phyloP scores from a whole-genome alignment of 2,113 vertebrate species.

The Phylloscopus trochiloides region DNA sequence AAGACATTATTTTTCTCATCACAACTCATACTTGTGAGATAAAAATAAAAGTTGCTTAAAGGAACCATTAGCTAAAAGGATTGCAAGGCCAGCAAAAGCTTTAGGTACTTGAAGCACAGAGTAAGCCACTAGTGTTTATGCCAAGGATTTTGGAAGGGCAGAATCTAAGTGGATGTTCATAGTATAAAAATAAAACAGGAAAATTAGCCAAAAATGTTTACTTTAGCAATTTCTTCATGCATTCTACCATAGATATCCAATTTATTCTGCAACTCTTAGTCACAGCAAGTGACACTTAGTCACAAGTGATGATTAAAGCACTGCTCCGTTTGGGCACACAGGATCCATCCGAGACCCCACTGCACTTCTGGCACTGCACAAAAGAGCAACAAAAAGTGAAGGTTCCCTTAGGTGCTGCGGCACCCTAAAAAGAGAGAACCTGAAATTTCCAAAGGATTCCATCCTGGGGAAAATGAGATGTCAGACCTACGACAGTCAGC shows the following conservation, averaged over 20 bases:
- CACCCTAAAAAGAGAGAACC: neutral
- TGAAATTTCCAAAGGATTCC: neutral
- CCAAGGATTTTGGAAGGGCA: neutral
- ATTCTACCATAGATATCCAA: neutral
- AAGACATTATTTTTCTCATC: neutral
- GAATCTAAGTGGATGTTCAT: neutral
- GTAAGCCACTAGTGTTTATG: neutral
- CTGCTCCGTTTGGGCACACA: neutral
- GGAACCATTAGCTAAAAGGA: neutral
- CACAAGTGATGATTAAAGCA: neutral
- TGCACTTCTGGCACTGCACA: neutral
- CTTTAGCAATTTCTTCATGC: neutral
- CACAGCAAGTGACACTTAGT: slow-evolving; percentile 40
- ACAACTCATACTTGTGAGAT: neutral
- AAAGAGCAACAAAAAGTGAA: neutral
- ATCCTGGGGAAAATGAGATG: rapidly evolving
- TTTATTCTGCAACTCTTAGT: neutral
- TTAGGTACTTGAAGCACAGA: neutral
- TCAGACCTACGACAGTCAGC: rapidly evolving
- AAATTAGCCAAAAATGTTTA: neutral
- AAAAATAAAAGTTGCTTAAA: neutral
- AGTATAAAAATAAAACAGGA: neutral
- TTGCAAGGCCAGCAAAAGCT: neutral
- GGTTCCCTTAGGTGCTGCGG: neutral
- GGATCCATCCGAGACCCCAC: neutral